Base-by-base conservation (phyloP, 2,113 vertebrate genomes). In the Syngnathus floridae region DNA sequence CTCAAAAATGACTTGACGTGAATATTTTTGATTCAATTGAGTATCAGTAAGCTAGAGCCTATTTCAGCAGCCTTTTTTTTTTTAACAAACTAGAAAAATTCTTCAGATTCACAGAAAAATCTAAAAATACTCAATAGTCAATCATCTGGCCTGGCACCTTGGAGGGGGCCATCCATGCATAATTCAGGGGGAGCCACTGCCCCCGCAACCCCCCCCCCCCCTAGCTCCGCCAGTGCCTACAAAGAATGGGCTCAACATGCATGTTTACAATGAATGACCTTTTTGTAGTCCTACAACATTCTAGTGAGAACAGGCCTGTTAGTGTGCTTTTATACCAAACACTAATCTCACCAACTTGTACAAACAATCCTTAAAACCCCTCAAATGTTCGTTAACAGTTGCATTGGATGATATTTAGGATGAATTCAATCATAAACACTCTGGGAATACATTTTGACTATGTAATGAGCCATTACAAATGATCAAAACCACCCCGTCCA, bases 301-400 rank as follows among this genome's bases (percentile, higher is more conserved):
- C 51, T 26, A 11, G 21, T 19, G 56, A 58, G 35, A 37, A 37
- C 56, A 26, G 22, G 51, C 21, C 51, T 12, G 10, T 26, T 26
- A 12, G 69, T 75, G 63, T 74, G 69, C 58, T 67, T 58, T 66
- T 67, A 68, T 55, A 67, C 13, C 57, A 17, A 7, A n/a, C 35
- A 19, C 17, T 37, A 9, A 9, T 17, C 16, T 37, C 8, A 3
- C 26, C 26, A 19, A 73, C 35, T 41, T 43, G 54, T 57, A 58
- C 17, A 64, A 64, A 35, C 3, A 19, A 58, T 58, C 35, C 8
- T 9, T 19, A 3, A 64, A 36, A 5, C 63, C 16, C 38, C 26
- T 45, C 31, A 40, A 45, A 48, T 43, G 19, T 59, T 31, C 41
- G 38, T 57, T 35, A 64, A 72, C 10, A 40, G n/a, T 8, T 40